phyloP scores from a whole-genome alignment of 2,113 vertebrate genomes.

The Bubo scandiacus region DNA sequence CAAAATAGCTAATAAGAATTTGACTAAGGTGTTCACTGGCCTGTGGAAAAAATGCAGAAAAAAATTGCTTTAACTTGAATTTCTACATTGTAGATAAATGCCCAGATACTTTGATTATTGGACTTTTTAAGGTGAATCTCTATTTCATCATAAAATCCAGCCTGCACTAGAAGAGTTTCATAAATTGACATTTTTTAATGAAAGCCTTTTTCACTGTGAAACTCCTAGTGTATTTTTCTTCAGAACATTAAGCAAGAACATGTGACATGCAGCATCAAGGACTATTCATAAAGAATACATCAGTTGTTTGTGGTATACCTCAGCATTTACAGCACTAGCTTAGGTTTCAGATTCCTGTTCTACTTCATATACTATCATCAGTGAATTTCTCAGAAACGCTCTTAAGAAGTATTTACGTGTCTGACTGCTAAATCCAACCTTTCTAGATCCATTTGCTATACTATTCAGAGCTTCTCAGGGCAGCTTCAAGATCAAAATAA shows the following conservation, averaged over 20 bases:
- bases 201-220: neutral
- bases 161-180: neutral
- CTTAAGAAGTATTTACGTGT: neutral
- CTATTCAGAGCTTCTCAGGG: neutral
- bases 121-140: neutral
- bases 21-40: neutral
- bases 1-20: neutral
- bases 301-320: neutral
- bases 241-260: neutral
- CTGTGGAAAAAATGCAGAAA: neutral
- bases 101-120: neutral
- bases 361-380: neutral
- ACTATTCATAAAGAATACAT: constrained; percentile 30
- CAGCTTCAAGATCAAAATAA: neutral
- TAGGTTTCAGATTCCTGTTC: neutral
- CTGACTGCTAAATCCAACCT: constrained; percentile 10
- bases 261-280: neutral
- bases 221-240: neutral
- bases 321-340: neutral
- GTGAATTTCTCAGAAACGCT: constrained; percentile 30
- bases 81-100: neutral
- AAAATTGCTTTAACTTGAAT: neutral
- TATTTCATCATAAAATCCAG: neutral
- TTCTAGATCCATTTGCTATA: neutral
- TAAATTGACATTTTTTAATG: neutral